Evolutionary conservation across 2,797 vertebrate genomes (phyloP).

Genomic region (Amblyopsis hoosieri): DNA sequence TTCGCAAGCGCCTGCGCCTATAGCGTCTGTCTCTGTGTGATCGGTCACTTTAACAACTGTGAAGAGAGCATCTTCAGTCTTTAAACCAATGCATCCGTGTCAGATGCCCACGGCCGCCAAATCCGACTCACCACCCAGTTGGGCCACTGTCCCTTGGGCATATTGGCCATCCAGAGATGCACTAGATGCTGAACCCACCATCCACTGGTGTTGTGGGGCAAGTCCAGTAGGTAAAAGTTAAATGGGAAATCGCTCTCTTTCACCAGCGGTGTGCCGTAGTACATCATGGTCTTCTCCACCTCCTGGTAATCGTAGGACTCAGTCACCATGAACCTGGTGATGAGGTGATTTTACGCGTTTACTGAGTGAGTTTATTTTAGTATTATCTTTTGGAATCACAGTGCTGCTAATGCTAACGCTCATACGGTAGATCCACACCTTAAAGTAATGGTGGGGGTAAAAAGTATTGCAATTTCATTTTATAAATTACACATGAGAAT

Average conservation of each 20-base stretch:
- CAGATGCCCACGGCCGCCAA: background rate
- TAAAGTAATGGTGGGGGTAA: too few species aligned
- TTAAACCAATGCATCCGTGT: too few species aligned
- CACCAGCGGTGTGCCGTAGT: slow-evolving; percentile 84
- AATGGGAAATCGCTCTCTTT: slow-evolving; percentile 93
- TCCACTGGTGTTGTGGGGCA: slow-evolving; percentile 80
- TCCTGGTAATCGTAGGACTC: slow-evolving; percentile 81
- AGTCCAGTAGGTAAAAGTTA: slow-evolving; percentile 87
- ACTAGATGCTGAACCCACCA: slow-evolving; percentile 77
- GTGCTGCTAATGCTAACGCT: background rate
- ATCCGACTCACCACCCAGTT: slow-evolving; percentile 90
- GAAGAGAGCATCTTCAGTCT: too few species aligned
- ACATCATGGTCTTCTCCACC: slow-evolving; percentile 88
- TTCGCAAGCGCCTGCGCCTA: too few species aligned
- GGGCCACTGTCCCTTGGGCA: slow-evolving; percentile 91
- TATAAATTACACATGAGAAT: too few species aligned
- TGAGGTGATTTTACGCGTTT: background rate
- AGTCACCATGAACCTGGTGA: slow-evolving; percentile 86
- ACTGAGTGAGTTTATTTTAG: too few species aligned
- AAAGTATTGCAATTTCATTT: too few species aligned
- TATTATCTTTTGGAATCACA: background rate
- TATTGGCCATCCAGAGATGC: slow-evolving; percentile 89
- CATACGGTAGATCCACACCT: background rate
- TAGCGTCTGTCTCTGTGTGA: too few species aligned
- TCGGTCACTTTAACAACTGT: too few species aligned